A percentile compares a stretch with the other conserved stretches of the same genome.
phyloP scores from a whole-genome alignment of 1,140 invertebrate species.

The Ceratosolen solmsi region DNA sequence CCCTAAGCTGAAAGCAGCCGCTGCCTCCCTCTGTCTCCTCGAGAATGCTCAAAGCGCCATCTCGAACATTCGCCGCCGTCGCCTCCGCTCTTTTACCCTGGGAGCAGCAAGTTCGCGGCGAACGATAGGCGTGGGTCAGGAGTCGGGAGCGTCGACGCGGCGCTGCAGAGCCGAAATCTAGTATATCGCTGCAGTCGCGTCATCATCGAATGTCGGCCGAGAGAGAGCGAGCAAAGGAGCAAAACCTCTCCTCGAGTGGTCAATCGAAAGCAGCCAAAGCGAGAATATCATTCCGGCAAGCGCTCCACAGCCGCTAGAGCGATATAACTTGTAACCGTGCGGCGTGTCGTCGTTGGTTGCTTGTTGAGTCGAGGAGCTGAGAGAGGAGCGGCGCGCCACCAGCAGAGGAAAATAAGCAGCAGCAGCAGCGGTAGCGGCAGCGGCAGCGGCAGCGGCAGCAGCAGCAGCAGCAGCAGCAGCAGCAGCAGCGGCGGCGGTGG shows the following conservation, averaged over 20 bases:
- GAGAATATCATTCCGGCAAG: background rate
- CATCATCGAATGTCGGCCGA: constrained; percentile 36
- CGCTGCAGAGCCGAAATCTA: background rate
- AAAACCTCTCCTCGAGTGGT: constrained; percentile 33
- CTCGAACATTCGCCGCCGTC: background rate
- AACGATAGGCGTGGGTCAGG: constrained; percentile 39
- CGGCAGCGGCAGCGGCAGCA: too few species aligned
- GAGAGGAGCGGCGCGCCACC: background rate
- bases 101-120: background rate
- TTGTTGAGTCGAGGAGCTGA: background rate
- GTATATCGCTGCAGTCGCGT: background rate
- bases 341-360: background rate
- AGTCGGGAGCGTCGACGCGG: constrained; percentile 7
- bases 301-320: background rate
- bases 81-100: constrained; percentile 3
- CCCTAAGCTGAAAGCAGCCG: too few species aligned
- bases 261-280: constrained; percentile 17
- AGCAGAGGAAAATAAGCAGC: too few species aligned
- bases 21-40: too few species aligned
- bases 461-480: too few species aligned
- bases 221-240: background rate
- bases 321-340: background rate
- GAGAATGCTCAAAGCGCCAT: background rate
- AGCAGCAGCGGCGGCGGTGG: too few species aligned
- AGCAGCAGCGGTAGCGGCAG: too few species aligned